Evolutionary conservation across 2,113 vertebrate genomes (phyloP).

Genomic region (Colaptes auratus): DNA sequence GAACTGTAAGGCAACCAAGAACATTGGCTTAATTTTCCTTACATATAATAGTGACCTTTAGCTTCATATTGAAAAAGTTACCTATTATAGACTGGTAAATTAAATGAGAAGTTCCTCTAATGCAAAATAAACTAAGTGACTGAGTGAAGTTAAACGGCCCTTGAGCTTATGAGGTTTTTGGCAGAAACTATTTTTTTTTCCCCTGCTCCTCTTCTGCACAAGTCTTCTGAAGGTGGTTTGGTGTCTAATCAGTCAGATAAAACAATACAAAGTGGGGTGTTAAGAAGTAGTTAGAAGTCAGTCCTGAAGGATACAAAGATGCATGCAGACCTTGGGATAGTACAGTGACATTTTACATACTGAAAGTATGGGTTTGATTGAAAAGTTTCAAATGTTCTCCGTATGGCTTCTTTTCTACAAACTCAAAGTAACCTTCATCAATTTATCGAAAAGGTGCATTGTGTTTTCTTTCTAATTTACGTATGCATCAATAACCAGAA

Average conservation of each 20-base stretch:
- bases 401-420: neutral
- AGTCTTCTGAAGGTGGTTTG: constrained; percentile 53
- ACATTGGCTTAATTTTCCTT: constrained; percentile 88
- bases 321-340: neutral
- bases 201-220: constrained; percentile 42
- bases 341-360: neutral
- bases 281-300: neutral
- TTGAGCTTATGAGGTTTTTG: constrained; percentile 71
- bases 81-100: constrained; percentile 83
- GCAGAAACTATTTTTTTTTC: constrained; percentile 68
- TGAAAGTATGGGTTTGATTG: neutral
- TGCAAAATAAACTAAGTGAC: constrained; percentile 84
- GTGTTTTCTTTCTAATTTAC: neutral
- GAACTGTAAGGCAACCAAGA: constrained; percentile 89
- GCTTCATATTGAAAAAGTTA: constrained; percentile 87
- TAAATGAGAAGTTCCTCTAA: constrained; percentile 84
- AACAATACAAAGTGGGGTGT: neutral
- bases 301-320: neutral
- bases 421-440: neutral
- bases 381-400: constrained; percentile 30
- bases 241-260: constrained; percentile 31
- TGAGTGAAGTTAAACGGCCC: constrained; percentile 75
- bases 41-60: constrained; percentile 94
- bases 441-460: neutral
- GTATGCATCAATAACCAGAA: neutral